A percentile compares a stretch with the other conserved stretches of the same genome.
Evolutionary conservation across 2,888 invertebrate genomes (phyloP).

Genomic region (Nowickia ferox): DNA sequence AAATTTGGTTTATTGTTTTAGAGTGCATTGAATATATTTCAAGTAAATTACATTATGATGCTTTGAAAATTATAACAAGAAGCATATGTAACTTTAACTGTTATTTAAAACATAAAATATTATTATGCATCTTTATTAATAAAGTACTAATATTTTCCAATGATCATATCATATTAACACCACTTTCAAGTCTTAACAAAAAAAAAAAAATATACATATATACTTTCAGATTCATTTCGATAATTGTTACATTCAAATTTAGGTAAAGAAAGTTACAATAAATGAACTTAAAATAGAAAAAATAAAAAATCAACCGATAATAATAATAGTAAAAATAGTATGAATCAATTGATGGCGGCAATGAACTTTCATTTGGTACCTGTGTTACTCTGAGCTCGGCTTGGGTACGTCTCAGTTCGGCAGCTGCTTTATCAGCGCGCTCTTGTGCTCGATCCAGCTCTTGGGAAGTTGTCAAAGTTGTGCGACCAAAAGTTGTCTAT

Average conservation of each 20-base stretch:
- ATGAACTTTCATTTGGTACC: slow-evolving; percentile 80
- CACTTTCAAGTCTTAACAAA: slow-evolving; percentile 72
- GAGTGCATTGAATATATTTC: slow-evolving; percentile 51
- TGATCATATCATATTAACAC: slow-evolving; percentile 73
- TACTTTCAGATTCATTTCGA: slow-evolving; percentile 37
- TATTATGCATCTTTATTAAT: neutral
- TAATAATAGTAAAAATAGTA: slow-evolving; percentile 35
- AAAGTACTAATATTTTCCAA: slow-evolving; percentile 52
- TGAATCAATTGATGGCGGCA: slow-evolving; percentile 46
- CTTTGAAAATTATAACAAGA: slow-evolving; percentile 72
- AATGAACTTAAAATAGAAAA: slow-evolving; percentile 19
- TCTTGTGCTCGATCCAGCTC: slow-evolving; percentile 93
- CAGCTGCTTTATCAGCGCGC: slow-evolving; percentile 92
- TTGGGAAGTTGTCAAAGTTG: slow-evolving; percentile 91
- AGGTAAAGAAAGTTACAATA: slow-evolving; percentile 65
- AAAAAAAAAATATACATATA: neutral
- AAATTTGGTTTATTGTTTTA: slow-evolving; percentile 41
- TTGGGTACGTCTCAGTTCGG: slow-evolving; percentile 93
- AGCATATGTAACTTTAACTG: slow-evolving; percentile 68
- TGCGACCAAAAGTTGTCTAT: slow-evolving; percentile 90
- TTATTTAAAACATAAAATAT: slow-evolving; percentile 26
- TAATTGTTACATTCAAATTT: slow-evolving; percentile 71
- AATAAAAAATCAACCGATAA: slow-evolving; percentile 18
- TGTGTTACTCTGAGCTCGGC: slow-evolving; percentile 96
- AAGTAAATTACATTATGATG: slow-evolving; percentile 69